Conservation (phyloP, 1,140 invertebrate species). For the Magallana ariakensis region DNA sequence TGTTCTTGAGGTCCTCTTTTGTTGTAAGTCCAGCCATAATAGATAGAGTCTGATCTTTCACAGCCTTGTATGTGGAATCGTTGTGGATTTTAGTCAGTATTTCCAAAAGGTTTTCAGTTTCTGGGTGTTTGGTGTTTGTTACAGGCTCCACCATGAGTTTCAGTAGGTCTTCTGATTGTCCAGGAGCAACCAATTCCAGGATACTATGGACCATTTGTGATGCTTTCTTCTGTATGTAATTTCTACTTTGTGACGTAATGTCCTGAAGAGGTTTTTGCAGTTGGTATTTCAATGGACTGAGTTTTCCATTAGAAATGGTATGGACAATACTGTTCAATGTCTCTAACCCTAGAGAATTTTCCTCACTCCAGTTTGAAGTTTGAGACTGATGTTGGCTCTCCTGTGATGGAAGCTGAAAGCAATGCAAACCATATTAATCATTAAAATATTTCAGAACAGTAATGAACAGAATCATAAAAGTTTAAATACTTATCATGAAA, state of each 20-base stretch:
- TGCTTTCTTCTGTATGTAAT: not conserved
- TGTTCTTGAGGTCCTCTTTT: constrained; percentile 8
- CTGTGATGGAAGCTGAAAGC: constrained; percentile 10
- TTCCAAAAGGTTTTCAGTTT: not conserved
- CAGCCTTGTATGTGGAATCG: not conserved
- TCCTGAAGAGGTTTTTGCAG: not conserved
- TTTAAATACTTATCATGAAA: not conserved
- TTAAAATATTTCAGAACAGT: not conserved
- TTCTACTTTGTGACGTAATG: not conserved
- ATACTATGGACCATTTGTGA: not conserved
- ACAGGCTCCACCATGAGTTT: constrained; percentile 5
- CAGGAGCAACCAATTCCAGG: constrained; percentile 13
- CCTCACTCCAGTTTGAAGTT: constrained; percentile 27
- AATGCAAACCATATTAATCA: not conserved
- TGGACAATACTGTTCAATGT: not conserved
- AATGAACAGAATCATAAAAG: not conserved
- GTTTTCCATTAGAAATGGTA: not conserved
- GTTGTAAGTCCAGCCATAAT: constrained; percentile 23
- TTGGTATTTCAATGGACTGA: constrained; percentile 14
- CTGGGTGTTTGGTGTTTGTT: not conserved
- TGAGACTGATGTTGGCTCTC: constrained; percentile 17
- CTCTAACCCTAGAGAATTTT: not conserved
- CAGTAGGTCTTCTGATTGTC: not conserved
- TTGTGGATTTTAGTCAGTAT: not conserved
- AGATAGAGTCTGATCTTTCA: constrained; percentile 11